Percentiles rank a stretch among this genome's conserved stretches.
phyloP scores from a whole-genome alignment of 2,888 invertebrate species.

The Nephrotoma appendiculata region DNA sequence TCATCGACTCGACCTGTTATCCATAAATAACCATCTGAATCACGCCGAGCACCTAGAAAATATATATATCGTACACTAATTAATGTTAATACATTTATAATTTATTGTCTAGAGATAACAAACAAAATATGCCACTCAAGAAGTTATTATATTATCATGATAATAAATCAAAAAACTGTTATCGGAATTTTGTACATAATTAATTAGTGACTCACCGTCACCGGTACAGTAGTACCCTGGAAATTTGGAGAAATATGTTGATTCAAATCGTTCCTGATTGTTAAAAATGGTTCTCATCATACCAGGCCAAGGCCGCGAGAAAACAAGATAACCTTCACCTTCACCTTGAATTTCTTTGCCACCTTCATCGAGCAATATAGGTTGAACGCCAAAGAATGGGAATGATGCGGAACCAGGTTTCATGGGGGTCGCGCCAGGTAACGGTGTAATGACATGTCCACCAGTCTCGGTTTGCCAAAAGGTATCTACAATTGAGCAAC shows the following conservation, averaged over 20 bases:
- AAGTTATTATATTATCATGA: neutral
- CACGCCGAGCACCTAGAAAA: slow-evolving; percentile 68
- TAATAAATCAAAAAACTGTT: neutral
- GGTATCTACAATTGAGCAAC: slow-evolving; percentile 91
- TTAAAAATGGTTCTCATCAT: slow-evolving; percentile 91
- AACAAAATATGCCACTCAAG: neutral
- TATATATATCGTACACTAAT: slow-evolving; percentile 4
- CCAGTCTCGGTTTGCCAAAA: slow-evolving; percentile 99
- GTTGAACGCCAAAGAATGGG: slow-evolving; percentile 94
- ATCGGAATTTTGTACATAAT: neutral
- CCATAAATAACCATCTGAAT: slow-evolving; percentile 91
- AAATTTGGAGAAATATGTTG: slow-evolving; percentile 90
- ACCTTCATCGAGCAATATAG: slow-evolving; percentile 73
- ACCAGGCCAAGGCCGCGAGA: slow-evolving; percentile 93
- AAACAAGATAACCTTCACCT: slow-evolving; percentile 91
- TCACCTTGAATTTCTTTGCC: slow-evolving; percentile 74
- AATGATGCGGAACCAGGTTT: slow-evolving; percentile 96
- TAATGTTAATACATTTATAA: neutral
- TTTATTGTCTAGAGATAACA: neutral
- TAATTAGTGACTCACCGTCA: slow-evolving; percentile 54
- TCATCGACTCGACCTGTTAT: slow-evolving; percentile 96
- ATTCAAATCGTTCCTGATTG: slow-evolving; percentile 79
- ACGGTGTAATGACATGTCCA: slow-evolving; percentile 88
- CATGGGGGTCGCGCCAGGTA: slow-evolving; percentile 92
- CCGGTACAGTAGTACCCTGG: slow-evolving; percentile 96